Conservation (phyloP, 2,797 vertebrate species). For the Chiroxiphia lanceolata region DNA sequence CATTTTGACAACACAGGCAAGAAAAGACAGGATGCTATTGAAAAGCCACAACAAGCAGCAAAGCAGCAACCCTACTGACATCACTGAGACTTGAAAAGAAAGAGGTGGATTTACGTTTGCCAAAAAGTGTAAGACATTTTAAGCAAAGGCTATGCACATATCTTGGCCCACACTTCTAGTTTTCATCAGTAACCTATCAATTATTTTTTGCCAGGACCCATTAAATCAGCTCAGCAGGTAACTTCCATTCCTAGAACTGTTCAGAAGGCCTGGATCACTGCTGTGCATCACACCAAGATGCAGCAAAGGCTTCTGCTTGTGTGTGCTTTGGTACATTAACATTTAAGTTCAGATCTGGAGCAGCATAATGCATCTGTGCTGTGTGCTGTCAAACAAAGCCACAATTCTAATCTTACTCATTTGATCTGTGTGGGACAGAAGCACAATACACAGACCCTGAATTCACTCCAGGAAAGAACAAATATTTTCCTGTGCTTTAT, state of each 20-base stretch:
- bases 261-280: neutral
- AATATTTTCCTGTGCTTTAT: neutral
- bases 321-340: neutral
- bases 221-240: constrained; percentile 17
- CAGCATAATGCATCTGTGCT: neutral
- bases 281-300: neutral
- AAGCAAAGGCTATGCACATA: neutral
- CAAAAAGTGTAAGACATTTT: neutral
- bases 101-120: neutral
- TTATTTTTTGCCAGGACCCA: neutral
- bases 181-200: neutral
- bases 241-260: neutral
- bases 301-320: neutral
- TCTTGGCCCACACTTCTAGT: neutral
- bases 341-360: neutral
- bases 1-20: neutral
- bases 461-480: constrained; percentile 2
- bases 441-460: constrained; percentile 5
- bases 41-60: constrained; percentile 9
- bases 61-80: neutral
- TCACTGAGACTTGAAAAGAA: neutral
- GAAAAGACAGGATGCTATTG: neutral
- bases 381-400: neutral
- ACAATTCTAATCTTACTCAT: constrained; percentile 13
- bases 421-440: neutral